Percentiles rank a stretch among this genome's conserved stretches.
phyloP scores from a whole-genome alignment of 1,140 invertebrate species.

The Probaryconus sp. region DNA sequence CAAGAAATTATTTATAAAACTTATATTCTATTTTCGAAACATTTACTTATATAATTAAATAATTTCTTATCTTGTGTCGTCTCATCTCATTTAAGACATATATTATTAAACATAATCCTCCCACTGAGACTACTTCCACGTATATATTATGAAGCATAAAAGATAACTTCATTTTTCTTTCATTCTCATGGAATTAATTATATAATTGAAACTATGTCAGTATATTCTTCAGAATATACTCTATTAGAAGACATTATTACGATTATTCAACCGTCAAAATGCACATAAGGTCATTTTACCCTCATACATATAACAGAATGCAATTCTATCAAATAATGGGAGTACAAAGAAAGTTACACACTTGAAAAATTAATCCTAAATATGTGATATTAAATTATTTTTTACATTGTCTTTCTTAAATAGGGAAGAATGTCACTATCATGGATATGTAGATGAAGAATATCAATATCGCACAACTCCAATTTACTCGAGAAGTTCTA shows the following conservation, averaged over 20 bases:
- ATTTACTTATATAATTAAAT: too few relatives aligned
- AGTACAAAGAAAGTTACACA: too few relatives aligned
- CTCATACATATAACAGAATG: too few relatives aligned
- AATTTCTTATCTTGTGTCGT: too few relatives aligned
- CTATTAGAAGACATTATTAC: not conserved
- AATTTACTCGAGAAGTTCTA: slow-evolving; percentile 51
- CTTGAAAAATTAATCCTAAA: not conserved
- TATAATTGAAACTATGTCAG: not conserved
- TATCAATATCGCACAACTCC: slow-evolving; percentile 54
- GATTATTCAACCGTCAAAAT: too few relatives aligned
- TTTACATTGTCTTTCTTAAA: too few relatives aligned
- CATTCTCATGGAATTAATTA: not conserved
- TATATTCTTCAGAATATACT: not conserved
- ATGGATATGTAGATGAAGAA: slow-evolving; percentile 49
- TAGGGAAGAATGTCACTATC: slow-evolving; percentile 67
- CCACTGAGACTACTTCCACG: too few relatives aligned
- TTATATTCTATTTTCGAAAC: slow-evolving; percentile 3
- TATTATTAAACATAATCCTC: too few relatives aligned
- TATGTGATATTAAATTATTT: not conserved
- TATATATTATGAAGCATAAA: not conserved
- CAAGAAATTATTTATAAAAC: not conserved
- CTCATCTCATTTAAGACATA: too few relatives aligned
- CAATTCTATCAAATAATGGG: too few relatives aligned
- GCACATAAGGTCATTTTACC: too few relatives aligned
- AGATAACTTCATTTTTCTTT: too few relatives aligned